Evolutionary conservation across 2,888 invertebrate species (phyloP).

Genomic region (Erebia epiphron): DNA sequence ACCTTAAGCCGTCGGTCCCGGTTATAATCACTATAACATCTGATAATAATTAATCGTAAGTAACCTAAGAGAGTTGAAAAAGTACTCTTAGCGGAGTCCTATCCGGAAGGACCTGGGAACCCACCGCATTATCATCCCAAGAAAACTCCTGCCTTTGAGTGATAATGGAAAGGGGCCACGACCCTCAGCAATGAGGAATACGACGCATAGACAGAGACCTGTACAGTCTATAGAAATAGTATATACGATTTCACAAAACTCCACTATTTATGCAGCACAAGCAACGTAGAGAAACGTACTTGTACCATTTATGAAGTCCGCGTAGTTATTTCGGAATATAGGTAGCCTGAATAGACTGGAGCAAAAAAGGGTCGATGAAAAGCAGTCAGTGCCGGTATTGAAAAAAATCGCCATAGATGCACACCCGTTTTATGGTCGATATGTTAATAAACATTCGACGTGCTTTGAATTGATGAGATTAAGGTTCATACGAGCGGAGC

Average conservation of each 20-base stretch:
- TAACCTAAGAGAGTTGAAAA: too few relatives aligned
- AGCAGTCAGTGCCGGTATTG: constrained; percentile 64
- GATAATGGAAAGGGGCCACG: too few relatives aligned
- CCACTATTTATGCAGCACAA: neutral
- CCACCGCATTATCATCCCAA: too few relatives aligned
- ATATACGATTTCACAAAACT: neutral
- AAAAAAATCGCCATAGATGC: constrained; percentile 68
- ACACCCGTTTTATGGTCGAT: constrained; percentile 71
- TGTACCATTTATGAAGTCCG: constrained; percentile 23
- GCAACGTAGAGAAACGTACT: constrained; percentile 18
- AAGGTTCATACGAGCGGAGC: constrained; percentile 44
- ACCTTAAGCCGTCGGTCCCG: too few relatives aligned
- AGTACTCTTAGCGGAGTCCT: too few relatives aligned
- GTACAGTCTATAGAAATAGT: too few relatives aligned
- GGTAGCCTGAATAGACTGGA: constrained; percentile 40
- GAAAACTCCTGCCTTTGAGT: too few relatives aligned
- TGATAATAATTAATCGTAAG: too few relatives aligned
- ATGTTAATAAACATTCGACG: constrained; percentile 77
- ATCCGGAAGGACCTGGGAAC: too few relatives aligned
- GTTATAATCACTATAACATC: too few relatives aligned
- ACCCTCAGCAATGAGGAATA: too few relatives aligned
- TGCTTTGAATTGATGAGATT: constrained; percentile 68
- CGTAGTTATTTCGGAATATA: constrained; percentile 29
- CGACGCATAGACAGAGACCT: neutral
- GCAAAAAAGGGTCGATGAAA: constrained; percentile 62